These are phyloP conservation scores for Caenorhabditis drosophilae DNA, from an alignment of 2,888 invertebrate genomes.

Conservation along the genomic window DNA sequence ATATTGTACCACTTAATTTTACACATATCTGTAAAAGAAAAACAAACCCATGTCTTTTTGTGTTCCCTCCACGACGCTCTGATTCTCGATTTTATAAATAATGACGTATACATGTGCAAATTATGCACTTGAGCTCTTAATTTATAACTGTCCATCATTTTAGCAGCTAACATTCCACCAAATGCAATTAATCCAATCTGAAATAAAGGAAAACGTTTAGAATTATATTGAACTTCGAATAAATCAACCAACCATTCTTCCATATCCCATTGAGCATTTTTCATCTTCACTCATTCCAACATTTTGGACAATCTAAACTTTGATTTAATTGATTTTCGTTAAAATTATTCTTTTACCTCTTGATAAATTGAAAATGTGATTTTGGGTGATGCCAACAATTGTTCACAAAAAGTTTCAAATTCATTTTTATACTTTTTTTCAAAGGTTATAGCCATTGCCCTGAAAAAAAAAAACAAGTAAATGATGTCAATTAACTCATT, in stretches of 20 bases:
- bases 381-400: constrained; percentile 23
- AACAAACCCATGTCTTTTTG: constrained; percentile 43
- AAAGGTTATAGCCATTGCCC: constrained; percentile 33
- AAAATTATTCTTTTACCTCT: too few species aligned
- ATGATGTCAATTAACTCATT: neutral
- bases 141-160: constrained; percentile 15
- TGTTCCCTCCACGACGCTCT: constrained; percentile 42
- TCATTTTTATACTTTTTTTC: constrained; percentile 23
- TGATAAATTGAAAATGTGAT: constrained; percentile 40
- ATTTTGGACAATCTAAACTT: constrained; percentile 6
- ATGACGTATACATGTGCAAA: constrained; percentile 40
- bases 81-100: constrained; percentile 46
- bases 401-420: constrained; percentile 20
- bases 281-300: constrained; percentile 18
- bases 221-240: neutral
- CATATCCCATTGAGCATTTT: constrained; percentile 39
- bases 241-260: constrained; percentile 35
- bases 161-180: constrained; percentile 40
- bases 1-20: neutral
- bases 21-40: neutral
- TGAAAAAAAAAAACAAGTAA: constrained; percentile 9
- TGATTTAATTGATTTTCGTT: constrained; percentile 1
- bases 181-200: constrained; percentile 49
- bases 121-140: constrained; percentile 34
- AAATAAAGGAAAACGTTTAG: neutral